Evolutionary conservation across 30 jellyfish, hydroid and myxozoan species (phyloP), one percentile per base, ranked within the genome.

Genomic region (Hydractinia echinata): DNA sequence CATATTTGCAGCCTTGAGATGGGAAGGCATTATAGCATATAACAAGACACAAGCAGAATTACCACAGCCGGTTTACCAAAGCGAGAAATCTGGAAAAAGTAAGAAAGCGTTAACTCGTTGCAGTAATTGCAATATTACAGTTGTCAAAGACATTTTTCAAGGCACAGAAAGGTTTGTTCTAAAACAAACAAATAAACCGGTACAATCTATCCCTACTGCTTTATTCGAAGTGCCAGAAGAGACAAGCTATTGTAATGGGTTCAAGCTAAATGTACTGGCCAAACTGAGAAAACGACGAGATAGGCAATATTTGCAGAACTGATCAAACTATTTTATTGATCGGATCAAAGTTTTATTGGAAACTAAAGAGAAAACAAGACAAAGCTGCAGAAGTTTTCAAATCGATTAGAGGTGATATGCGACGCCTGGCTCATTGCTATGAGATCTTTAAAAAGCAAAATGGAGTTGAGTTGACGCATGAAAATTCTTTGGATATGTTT

Each of bases 81-180:
- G 68, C n/a, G 68, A 56, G 68, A 56, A 56, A 56, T 9, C 13
- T 56, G 10, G 68, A 9, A 56, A 56, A 56, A 9, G 13, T 9
- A 10, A 10, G 10, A 56, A 56, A 56, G 13, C n/a, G 68, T 56
- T 56, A 56, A 56, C 68, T n/a, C 68, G 68, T n/a, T 56, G 68
- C 68, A 56, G 68, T 56, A 56, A 56, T 56, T 56, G 68, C 68
- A 56, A 56, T n/a, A 56, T 56, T 56, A 56, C 68, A n/a, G 68
- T 56, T 56, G 68, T 56, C 10, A 56, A 56, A 56, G 68, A n/a
- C 68, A 56, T n/a, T 56, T 56, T 56, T 56, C 68, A 9, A 56
- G 68, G 68, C 68, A 56, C 68, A 56, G 68, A 56, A 56, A 56
- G n/a, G 13, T 10, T n/a, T 56, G 68, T 56, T 56, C 68, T 56